Evolutionary conservation across 1,140 invertebrate species (phyloP).

Genomic region (Anastrepha ludens): DNA sequence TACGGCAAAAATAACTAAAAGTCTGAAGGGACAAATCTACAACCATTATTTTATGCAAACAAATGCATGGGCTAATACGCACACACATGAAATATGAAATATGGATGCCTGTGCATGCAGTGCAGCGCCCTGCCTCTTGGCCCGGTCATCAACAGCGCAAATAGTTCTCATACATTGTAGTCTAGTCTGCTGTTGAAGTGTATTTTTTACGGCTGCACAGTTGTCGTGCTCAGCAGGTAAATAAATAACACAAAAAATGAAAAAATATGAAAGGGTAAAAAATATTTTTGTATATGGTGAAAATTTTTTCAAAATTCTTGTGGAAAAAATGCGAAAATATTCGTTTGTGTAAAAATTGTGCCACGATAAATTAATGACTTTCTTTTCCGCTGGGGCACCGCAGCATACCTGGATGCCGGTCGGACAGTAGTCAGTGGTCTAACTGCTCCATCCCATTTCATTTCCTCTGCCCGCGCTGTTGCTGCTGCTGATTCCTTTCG

Average conservation of each 20-base stretch:
- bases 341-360: neutral
- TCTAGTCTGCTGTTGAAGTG: constrained; percentile 5
- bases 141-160: neutral
- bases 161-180: neutral
- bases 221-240: constrained; percentile 28
- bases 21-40: neutral
- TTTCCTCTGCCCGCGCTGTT: neutral
- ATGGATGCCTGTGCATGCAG: neutral
- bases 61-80: neutral
- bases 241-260: neutral
- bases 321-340: neutral
- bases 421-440: neutral
- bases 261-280: neutral
- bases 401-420: constrained; percentile 10
- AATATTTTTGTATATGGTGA: no score
- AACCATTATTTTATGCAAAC: neutral
- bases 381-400: constrained; percentile 32
- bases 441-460: neutral
- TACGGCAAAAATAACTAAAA: neutral
- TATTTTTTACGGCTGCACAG: constrained; percentile 11
- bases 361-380: constrained; percentile 40
- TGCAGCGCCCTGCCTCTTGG: neutral
- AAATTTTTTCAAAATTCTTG: neutral
- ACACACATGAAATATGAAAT: neutral
- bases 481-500: neutral